Percentiles rank a stretch among this genome's conserved stretches.
Evolutionary conservation across 2,888 invertebrate species (phyloP).

Genomic region (Carabus problematicus): DNA sequence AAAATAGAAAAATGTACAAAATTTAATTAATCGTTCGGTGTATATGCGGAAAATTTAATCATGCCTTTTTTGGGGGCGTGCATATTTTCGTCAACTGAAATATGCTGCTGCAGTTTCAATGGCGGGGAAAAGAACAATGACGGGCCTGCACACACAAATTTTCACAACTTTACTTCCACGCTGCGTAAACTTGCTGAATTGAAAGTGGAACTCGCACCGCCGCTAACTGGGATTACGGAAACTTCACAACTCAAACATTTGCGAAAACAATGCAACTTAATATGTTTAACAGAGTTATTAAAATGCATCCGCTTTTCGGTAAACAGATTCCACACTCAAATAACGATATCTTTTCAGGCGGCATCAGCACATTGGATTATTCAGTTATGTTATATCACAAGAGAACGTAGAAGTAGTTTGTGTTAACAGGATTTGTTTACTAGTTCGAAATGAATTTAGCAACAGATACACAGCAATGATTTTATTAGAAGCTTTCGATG

Average conservation of each 20-base stretch:
- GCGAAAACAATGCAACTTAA: constrained; percentile 23
- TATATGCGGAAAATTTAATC: constrained; percentile 21
- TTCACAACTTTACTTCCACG: constrained; percentile 11
- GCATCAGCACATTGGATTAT: no score
- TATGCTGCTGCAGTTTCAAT: neutral
- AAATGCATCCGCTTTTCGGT: constrained; percentile 15
- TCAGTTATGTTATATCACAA: no score
- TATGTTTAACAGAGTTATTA: constrained; percentile 23
- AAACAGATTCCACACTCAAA: neutral
- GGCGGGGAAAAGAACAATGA: neutral
- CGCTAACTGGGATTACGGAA: constrained; percentile 9
- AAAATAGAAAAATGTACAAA: constrained; percentile 21
- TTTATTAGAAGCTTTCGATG: no score
- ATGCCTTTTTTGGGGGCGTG: neutral
- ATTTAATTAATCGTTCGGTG: constrained; percentile 23
- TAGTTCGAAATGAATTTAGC: no score
- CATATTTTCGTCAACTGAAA: constrained; percentile 6
- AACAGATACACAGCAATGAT: no score
- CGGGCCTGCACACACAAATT: neutral
- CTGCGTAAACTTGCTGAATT: constrained; percentile 5
- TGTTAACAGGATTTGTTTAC: no score
- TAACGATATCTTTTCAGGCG: no score
- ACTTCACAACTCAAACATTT: constrained; percentile 20
- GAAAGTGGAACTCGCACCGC: neutral
- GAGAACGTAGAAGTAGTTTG: no score